Evolutionary conservation across 2,888 invertebrate genomes (phyloP), one percentile per base, ranked within the genome.

Genomic region (Neuroscelio doddi): DNA sequence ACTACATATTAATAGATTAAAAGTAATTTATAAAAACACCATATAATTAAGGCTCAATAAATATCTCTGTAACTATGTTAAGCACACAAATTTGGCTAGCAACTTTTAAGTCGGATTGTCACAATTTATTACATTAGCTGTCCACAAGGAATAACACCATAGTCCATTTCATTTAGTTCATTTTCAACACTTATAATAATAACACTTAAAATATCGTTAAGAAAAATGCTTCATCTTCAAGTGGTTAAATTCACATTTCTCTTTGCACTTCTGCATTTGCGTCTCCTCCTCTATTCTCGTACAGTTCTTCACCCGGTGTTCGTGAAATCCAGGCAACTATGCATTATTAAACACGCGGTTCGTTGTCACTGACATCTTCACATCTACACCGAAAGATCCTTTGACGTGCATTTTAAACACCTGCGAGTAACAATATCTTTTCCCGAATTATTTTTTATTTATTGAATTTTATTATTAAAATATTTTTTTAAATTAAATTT

Each of bases 71-170:
- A 82, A 80, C 72, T 82, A 83, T 82, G 83, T 83, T 79, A 81
- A 81, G 81, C 67, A 56, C 70, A 74, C 70, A 81, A 83, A 83
- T 80, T 81, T 82, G 81, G 82, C 84, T 84, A 83, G 81, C 83
- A 83, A 82, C 75, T 73, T 76, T 70, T 64, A 52, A 41, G 32
- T 67, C 45, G 56, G 16, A 42, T 30, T 15, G 50, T 55, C 16
- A 24, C 51, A 3, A 2, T 21, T 41, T 9, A 29, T 29, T 16
- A 32, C 47, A 38, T 41, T 21, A 3, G 21, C 5, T 21, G 21
- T 21, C 21, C 21, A 21, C 21, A 5, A 2, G 21, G 2, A 21
- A 21, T 5, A 21, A 21, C 21, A 38, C 16, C 17, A 3, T 16
- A 17, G 38, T 9, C 15, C 7, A 36, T 9, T 36, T 36, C 36